Conservation (phyloP, 2,797 vertebrate genomes). For the Dallia pectoralis region DNA sequence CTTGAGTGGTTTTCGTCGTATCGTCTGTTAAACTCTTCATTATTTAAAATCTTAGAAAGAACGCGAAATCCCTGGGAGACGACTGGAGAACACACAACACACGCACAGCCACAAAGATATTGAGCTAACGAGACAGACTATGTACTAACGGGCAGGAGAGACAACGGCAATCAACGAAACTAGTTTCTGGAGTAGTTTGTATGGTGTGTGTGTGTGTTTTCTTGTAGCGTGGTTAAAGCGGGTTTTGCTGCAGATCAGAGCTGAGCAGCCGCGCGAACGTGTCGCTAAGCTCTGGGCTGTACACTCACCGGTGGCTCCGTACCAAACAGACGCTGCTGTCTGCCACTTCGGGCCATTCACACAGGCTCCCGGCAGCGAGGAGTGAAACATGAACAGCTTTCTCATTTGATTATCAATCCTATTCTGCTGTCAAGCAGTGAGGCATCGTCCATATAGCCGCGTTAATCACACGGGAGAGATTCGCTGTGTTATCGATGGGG, state of each 20-base stretch:
- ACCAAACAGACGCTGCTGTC: slow-evolving; percentile 81
- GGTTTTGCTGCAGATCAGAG: slow-evolving; percentile 5
- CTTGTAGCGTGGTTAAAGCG: slow-evolving; percentile 46
- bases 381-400: slow-evolving; percentile 75
- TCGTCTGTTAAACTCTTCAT: slow-evolving; percentile 29
- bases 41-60: slow-evolving; percentile 61
- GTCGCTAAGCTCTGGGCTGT: slow-evolving; percentile 9
- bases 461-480: background rate
- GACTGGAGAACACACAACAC: slow-evolving; percentile 59
- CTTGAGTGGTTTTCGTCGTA: slow-evolving; percentile 31
- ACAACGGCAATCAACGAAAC: background rate
- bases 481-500: background rate
- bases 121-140: slow-evolving; percentile 59
- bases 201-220: slow-evolving; percentile 55
- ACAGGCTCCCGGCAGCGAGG: slow-evolving; percentile 69
- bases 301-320: slow-evolving; percentile 63
- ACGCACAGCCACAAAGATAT: slow-evolving; percentile 50
- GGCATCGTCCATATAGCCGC: slow-evolving; percentile 41
- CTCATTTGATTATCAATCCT: slow-evolving; percentile 74
- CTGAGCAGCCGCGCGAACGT: background rate
- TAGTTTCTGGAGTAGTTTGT: slow-evolving; percentile 16
- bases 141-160: slow-evolving; percentile 43
- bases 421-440: slow-evolving; percentile 58
- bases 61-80: slow-evolving; percentile 56
- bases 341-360: slow-evolving; percentile 74